Percentiles rank a stretch among this genome's conserved stretches.
phyloP scores from a whole-genome alignment of 2,797 vertebrate species.

The Apogon talboti region DNA sequence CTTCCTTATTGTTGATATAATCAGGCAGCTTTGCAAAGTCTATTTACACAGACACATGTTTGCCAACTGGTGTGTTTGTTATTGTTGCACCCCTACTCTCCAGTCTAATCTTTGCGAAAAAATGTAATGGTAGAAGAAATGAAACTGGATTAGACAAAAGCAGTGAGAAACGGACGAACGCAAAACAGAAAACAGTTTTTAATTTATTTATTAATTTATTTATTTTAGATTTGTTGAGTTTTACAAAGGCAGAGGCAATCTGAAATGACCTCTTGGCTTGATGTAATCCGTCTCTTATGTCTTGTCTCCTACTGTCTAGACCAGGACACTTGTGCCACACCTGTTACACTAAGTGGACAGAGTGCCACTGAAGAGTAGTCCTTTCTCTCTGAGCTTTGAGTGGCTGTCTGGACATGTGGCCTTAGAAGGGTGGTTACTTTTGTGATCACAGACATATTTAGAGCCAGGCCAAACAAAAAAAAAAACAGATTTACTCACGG shows the following conservation, averaged over 20 bases:
- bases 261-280: conserved; percentile 26
- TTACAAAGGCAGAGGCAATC: conserved; percentile 27
- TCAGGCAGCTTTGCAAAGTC: conserved; percentile 57
- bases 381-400: conserved; percentile 38
- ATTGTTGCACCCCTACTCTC: conserved; percentile 17
- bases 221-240: conserved; percentile 21
- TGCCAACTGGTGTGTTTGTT: conserved; percentile 64
- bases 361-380: conserved; percentile 30
- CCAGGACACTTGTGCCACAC: conserved; percentile 42
- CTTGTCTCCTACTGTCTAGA: conserved; percentile 36
- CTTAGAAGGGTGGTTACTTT: conserved; percentile 26
- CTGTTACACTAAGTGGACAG: conserved; percentile 42
- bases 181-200: conserved; percentile 15
- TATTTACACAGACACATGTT: conserved; percentile 53
- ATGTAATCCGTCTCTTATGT: conserved; percentile 43
- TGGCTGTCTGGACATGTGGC: conserved; percentile 44
- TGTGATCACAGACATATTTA: conserved; percentile 44
- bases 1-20: conserved; percentile 57
- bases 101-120: conserved; percentile 54
- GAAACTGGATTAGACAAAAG: conserved; percentile 25
- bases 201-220: too few relatives aligned
- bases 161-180: conserved; percentile 30
- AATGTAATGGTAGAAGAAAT: conserved; percentile 43
- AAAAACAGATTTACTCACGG: conserved; percentile 25
- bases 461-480: conserved; percentile 33